Evolutionary conservation across 2,113 vertebrate species (phyloP).

Genomic region (Ammodramus savannarum): DNA sequence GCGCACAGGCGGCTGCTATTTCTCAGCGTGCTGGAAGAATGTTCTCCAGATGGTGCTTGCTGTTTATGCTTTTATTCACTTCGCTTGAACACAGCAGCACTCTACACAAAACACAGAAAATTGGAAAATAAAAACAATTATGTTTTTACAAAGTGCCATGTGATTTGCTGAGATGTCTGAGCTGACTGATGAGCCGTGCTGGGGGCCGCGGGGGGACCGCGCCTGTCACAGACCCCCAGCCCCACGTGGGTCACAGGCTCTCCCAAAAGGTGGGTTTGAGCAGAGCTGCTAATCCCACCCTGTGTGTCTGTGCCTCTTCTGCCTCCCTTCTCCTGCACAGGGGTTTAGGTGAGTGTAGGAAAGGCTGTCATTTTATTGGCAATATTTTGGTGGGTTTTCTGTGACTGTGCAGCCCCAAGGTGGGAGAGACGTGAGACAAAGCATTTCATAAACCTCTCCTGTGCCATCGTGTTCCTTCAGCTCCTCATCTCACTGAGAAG

Average conservation of each 20-base stretch:
- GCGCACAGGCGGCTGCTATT: conserved; percentile 73
- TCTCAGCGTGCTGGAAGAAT: conserved; percentile 70
- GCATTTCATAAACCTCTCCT: neutral
- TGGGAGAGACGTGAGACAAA: neutral
- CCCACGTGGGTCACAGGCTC: neutral
- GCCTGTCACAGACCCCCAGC: neutral
- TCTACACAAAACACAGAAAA: conserved; percentile 65
- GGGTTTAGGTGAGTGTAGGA: neutral
- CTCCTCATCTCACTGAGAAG: neutral
- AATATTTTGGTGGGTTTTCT: neutral
- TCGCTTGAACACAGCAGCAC: conserved; percentile 50
- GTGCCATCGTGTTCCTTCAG: rapidly evolving
- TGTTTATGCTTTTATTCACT: conserved; percentile 74
- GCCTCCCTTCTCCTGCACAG: neutral
- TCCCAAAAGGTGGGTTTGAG: neutral
- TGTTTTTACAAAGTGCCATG: conserved; percentile 32
- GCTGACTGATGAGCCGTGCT: neutral
- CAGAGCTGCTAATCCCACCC: neutral
- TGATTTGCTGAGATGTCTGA: conserved; percentile 29
- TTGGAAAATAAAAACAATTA: conserved; percentile 57
- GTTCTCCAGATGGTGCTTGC: conserved; percentile 78
- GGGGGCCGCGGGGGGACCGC: neutral
- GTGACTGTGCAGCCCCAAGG: neutral
- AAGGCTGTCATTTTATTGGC: neutral
- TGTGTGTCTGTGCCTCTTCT: neutral